Conservation (phyloP, 2,888 invertebrate species). For the Rhagium mordax region DNA sequence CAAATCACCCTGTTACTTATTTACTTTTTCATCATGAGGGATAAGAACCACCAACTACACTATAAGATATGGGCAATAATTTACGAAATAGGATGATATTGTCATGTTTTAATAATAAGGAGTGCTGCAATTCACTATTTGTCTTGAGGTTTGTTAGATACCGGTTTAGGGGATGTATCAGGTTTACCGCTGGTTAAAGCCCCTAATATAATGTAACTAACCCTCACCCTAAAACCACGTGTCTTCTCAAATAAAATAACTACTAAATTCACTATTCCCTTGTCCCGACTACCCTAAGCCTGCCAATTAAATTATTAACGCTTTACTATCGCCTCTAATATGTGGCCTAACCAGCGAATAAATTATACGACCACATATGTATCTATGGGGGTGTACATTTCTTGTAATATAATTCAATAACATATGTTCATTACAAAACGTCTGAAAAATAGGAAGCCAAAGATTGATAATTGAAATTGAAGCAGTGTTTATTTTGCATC, state of each 20-base stretch:
- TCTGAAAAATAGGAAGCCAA: too few relatives aligned
- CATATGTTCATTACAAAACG: background rate
- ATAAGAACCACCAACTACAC: background rate
- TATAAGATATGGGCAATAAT: background rate
- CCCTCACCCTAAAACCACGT: constrained; percentile 58
- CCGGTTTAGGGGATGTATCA: constrained; percentile 30
- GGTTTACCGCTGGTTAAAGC: constrained; percentile 44
- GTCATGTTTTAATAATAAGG: constrained; percentile 31
- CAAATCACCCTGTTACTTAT: constrained; percentile 4
- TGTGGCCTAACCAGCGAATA: constrained; percentile 27
- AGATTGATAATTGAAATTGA: too few relatives aligned
- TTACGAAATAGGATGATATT: constrained; percentile 4
- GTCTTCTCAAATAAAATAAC: constrained; percentile 61
- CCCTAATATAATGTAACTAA: constrained; percentile 54
- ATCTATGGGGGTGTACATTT: background rate
- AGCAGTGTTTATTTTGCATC: too few relatives aligned
- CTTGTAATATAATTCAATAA: background rate
- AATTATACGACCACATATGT: constrained; percentile 24
- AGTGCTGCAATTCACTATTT: constrained; percentile 28
- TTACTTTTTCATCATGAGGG: constrained; percentile 14
- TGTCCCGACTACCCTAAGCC: constrained; percentile 40
- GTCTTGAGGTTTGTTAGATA: constrained; percentile 29
- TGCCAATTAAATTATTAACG: constrained; percentile 60
- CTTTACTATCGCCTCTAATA: constrained; percentile 40
- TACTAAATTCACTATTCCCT: constrained; percentile 59